Base-by-base conservation (phyloP, 2,113 vertebrate genomes). In the Anser brachyrhynchus region DNA sequence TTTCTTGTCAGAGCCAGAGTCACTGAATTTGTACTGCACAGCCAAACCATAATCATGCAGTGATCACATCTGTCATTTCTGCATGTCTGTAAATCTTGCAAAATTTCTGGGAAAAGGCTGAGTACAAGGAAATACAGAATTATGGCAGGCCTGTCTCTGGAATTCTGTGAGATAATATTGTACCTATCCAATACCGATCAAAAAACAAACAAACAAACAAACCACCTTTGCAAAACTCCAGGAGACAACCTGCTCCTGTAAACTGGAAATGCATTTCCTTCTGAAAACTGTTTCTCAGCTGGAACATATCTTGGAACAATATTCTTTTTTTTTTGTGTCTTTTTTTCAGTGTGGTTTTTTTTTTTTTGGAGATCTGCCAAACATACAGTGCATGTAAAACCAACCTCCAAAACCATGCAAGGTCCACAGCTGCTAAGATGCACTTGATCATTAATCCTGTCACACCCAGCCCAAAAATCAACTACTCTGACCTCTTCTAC, bases 391-490 rank as follows among this genome's bases (percentile, higher is more conserved):
- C 89, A 87, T 95, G 74, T 46, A 95, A 88, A 92, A 81, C 71
- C 69, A 95, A 83, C 73, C 92, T 85, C 59, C 58, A 79, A 93
- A 94, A 76, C 85, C 81, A 76, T 57, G 76, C 4, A 1, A 95
- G 73, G 43, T 72, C 87, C 93, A 84, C 87, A 96, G 96, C 79
- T 96, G 69, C 89, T 77, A 89, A 89, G 89, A 92, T 93, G 91
- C 39, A 91, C 94, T 96, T 82, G 81, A 95, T 89, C 85, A 96
- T 97, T 95, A 95, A 97, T 95, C 95, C 84, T 95, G 49, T 49
- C 73, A 95, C 88, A 97, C 88, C 88, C 95, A 95, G 71, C 54
- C 69, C 89, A 86, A 96, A 97, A 97, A 90, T 89, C 96, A 95
- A 54, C 93, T 66, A 64, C 86, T 93, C 54, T 64, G 71, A 71